Conservation (phyloP, 1,140 invertebrate species). For the Tigriopus japonicus region DNA sequence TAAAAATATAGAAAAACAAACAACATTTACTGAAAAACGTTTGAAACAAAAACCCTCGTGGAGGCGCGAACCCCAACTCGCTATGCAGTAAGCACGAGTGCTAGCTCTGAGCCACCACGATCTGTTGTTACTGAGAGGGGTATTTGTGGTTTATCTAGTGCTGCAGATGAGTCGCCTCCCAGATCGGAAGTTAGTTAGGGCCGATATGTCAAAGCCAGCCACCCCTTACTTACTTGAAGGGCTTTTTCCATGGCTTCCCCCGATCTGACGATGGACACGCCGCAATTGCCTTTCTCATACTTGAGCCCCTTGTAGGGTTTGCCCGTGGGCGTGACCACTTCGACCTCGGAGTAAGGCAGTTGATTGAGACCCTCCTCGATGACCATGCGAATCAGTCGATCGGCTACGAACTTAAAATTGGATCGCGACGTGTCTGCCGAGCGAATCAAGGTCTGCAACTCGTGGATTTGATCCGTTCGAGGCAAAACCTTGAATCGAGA, state of each 20-base stretch:
- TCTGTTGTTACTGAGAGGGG: too few species aligned
- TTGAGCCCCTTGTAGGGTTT: conserved; percentile 73
- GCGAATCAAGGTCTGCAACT: conserved; percentile 81
- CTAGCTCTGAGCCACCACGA: too few species aligned
- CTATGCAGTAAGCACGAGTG: too few species aligned
- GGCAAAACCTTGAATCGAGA: conserved; percentile 58
- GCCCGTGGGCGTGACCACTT: conserved; percentile 79
- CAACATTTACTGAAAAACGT: too few species aligned
- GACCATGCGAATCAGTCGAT: conserved; percentile 68
- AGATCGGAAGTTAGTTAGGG: too few species aligned
- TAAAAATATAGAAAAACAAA: too few species aligned
- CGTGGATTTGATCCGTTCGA: conserved; percentile 68
- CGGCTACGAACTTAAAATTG: conserved; percentile 97
- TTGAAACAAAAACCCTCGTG: too few species aligned
- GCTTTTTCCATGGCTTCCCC: conserved; percentile 97
- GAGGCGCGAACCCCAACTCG: too few species aligned
- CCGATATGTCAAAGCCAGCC: too few species aligned
- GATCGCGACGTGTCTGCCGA: conserved; percentile 79
- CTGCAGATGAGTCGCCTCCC: too few species aligned
- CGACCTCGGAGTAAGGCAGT: conserved; percentile 70
- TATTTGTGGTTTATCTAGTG: too few species aligned
- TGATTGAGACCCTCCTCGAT: conserved; percentile 97
- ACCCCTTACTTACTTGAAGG: neutral
- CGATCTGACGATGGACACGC: conserved; percentile 82
- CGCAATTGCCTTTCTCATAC: conserved; percentile 65